These are phyloP conservation scores for Sebastes umbrosus DNA, from an alignment of 2,797 vertebrate genomes.

Conservation along the genomic window DNA sequence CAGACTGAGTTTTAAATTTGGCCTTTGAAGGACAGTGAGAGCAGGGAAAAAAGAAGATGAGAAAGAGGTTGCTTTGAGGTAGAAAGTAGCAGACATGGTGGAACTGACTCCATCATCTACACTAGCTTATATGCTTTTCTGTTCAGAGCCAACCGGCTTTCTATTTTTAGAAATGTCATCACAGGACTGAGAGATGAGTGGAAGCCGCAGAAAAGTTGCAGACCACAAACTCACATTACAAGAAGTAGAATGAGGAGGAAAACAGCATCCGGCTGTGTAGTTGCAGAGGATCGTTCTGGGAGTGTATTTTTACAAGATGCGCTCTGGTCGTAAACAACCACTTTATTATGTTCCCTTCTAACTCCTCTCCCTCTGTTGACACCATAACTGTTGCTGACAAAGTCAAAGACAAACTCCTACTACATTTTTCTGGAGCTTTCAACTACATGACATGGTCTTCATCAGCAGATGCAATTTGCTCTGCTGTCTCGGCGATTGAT, in stretches of 20 bases:
- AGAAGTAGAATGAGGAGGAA: background rate
- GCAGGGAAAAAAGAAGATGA: background rate
- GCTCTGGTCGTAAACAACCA: background rate
- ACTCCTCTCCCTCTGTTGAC: constrained; percentile 34
- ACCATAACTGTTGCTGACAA: background rate
- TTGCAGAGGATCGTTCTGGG: background rate
- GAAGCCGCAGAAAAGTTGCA: constrained; percentile 6
- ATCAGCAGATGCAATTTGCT: background rate
- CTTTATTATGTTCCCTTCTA: constrained; percentile 4
- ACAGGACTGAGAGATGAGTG: constrained; percentile 30
- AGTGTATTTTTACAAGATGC: background rate
- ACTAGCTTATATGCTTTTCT: constrained; percentile 32
- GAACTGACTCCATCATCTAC: constrained; percentile 37
- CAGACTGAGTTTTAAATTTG: constrained; percentile 8
- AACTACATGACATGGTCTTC: background rate
- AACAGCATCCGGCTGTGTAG: background rate
- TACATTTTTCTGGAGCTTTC: background rate
- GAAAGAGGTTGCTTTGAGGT: constrained; percentile 16
- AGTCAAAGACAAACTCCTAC: background rate
- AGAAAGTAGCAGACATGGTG: constrained; percentile 21
- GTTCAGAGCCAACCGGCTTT: constrained; percentile 25
- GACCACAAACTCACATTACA: constrained; percentile 9
- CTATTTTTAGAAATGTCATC: constrained; percentile 61
- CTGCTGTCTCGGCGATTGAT: background rate
- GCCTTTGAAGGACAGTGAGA: background rate